phyloP scores from a whole-genome alignment of 2,113 vertebrate species.

The Alligator mississippiensis region DNA sequence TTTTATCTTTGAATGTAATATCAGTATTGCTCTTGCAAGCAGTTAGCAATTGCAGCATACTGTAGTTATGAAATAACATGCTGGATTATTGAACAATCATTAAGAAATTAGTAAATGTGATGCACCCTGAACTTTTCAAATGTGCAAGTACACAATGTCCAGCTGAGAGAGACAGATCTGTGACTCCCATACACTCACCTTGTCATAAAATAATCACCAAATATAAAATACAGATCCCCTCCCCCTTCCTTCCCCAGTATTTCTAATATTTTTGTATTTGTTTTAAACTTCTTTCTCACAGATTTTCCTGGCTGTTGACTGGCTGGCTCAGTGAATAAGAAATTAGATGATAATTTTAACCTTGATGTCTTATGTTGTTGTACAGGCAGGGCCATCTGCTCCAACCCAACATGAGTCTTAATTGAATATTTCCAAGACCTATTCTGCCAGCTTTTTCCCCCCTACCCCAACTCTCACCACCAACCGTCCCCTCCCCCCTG shows the following conservation, averaged over 20 bases:
- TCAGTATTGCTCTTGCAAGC: slow-evolving; percentile 53
- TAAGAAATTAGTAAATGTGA: slow-evolving; percentile 40
- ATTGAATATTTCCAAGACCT: slow-evolving; percentile 12
- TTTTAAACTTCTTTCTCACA: neutral
- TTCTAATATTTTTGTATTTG: neutral
- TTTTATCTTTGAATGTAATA: slow-evolving; percentile 79
- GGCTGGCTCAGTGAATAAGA: neutral
- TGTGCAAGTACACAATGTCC: slow-evolving; percentile 4
- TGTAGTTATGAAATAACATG: slow-evolving; percentile 61
- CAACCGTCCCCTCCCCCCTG: too few species aligned
- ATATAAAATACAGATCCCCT: slow-evolving; percentile 11
- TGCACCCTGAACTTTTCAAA: slow-evolving; percentile 31
- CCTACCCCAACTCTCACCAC: neutral
- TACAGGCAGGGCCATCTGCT: neutral
- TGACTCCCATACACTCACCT: neutral
- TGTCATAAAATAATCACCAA: neutral
- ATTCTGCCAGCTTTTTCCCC: neutral
- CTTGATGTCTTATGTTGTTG: neutral
- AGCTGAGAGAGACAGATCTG: slow-evolving; percentile 4
- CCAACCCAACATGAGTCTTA: neutral
- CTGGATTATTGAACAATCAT: slow-evolving; percentile 64
- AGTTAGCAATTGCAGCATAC: slow-evolving; percentile 49
- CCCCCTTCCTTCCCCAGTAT: neutral
- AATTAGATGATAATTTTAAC: neutral
- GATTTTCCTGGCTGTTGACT: slow-evolving; percentile 4